Evolutionary conservation across 2,113 vertebrate species (phyloP).

Genomic region (Grantiella picta): DNA sequence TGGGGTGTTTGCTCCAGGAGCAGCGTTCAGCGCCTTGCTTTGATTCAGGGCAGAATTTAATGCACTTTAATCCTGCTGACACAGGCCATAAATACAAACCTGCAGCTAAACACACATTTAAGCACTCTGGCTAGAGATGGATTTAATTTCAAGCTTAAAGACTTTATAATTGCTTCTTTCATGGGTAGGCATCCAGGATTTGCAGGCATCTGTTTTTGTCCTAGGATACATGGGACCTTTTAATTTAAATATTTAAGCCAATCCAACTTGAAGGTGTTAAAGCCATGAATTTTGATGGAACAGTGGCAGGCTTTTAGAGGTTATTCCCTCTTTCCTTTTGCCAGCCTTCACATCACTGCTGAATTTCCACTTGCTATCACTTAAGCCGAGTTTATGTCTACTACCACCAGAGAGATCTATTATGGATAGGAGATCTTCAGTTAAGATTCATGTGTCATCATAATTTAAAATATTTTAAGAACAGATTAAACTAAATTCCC

Average conservation of each 20-base stretch:
- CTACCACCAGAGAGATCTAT: neutral
- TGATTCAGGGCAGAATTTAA: neutral
- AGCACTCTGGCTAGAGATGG: neutral
- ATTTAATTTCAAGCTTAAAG: slow-evolving; percentile 20
- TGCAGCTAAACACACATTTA: neutral
- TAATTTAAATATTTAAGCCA: neutral
- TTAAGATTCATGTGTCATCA: neutral
- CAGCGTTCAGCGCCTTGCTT: neutral
- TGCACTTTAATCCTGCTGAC: neutral
- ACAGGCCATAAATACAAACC: neutral
- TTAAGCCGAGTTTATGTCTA: neutral
- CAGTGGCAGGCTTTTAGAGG: neutral
- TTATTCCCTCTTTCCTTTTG: neutral
- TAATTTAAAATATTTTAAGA: slow-evolving; percentile 16
- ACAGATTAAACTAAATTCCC: neutral
- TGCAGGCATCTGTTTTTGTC: neutral
- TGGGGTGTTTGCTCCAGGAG: neutral
- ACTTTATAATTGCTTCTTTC: neutral
- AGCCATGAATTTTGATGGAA: neutral
- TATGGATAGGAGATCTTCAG: neutral
- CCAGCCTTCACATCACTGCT: neutral
- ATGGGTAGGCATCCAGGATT: neutral
- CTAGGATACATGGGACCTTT: neutral
- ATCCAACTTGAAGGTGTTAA: neutral
- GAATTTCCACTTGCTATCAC: neutral